Base-by-base conservation (phyloP, 2,113 vertebrate species). In the Pelecanus crispus region DNA sequence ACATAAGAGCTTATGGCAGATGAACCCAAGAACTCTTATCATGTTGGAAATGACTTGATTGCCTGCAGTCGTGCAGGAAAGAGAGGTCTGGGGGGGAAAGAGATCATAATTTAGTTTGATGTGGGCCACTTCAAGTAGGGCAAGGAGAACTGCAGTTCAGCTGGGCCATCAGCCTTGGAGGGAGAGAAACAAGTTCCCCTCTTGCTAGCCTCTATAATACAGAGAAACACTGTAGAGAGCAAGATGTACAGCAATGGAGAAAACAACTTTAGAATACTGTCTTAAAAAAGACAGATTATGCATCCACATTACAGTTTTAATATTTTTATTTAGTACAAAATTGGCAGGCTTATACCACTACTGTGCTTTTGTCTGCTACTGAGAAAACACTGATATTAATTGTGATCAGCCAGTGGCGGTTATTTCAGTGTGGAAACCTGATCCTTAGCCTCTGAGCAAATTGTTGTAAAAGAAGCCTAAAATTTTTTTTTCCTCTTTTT, bases 41-140 rank as follows among this genome's bases (percentile, higher is more conserved):
- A 5, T 65, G n/a, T 21, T 86, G 65, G 81, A 81, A 78, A 20
- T 14, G 0, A 29, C 17, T 31, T 72, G 24, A 12, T 47, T 86
- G 52, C 29, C 16, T 79, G 18, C 17, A 32, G 16, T n/a, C 47
- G 11, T 38, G 28, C 9, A 86, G 36, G 26, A 56, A 86, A 85
- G 13, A 3, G 8, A 29, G 9, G 1, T 32, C 34, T 1, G 2
- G 11, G 2, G 11, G 2, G 8, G 13, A 13, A 63, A 75, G 5
- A 73, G 24, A 22, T 68, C 4, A 17, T 50, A 40, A 19, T 52
- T 68, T 24, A 62, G 6, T 38, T 72, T 52, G 12, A 19, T 45
- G 20, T 63, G 42, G 14, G 14, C 18, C 25, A 50, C 19, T 75
- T 80, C 29, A 47, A 67, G 49, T 62, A 10, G 9, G 31, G 9